A percentile compares a stretch with the other conserved stretches of the same genome.
Evolutionary conservation across 2,888 invertebrate genomes (phyloP).

Genomic region (Heteromurus nitidus): DNA sequence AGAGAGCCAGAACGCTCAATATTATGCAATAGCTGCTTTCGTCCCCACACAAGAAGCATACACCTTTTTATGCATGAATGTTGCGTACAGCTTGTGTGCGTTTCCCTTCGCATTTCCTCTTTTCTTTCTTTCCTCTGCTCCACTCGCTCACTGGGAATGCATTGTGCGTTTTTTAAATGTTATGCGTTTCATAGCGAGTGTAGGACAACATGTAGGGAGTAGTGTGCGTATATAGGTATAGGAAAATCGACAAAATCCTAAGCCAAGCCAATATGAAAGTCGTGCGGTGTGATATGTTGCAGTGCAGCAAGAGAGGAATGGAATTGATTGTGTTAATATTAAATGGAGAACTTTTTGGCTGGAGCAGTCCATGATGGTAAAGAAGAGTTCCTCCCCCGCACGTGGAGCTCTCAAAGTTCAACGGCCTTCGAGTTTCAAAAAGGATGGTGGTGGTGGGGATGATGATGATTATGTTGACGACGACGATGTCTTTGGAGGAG

Average conservation of each 20-base stretch:
- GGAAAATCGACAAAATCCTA: background rate
- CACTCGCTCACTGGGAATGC: constrained; percentile 4
- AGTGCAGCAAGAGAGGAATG: constrained; percentile 12
- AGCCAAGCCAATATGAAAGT: background rate
- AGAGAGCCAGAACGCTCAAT: constrained; percentile 32
- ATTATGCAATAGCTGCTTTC: constrained; percentile 66
- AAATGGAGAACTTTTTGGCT: constrained; percentile 34
- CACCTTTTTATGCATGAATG: background rate
- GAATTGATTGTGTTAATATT: constrained; percentile 31
- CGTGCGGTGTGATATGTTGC: constrained; percentile 11
- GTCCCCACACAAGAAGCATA: constrained; percentile 9
- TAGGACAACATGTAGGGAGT: constrained; percentile 14
- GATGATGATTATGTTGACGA: constrained; percentile 9
- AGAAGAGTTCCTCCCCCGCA: constrained; percentile 72
- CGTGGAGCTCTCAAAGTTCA: constrained; percentile 73
- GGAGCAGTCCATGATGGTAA: constrained; percentile 67
- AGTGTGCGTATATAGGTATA: constrained; percentile 9
- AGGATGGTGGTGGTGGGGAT: constrained; percentile 36
- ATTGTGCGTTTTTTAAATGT: constrained; percentile 27
- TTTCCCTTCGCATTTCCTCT: background rate
- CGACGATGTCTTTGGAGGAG: constrained; percentile 41
- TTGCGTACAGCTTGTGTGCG: background rate
- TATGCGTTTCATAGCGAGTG: background rate
- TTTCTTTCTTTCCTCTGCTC: no score
- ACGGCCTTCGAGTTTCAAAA: constrained; percentile 69